These are phyloP conservation scores for Anolis carolinensis DNA, from an alignment of 2,113 vertebrate species.

Conservation along the genomic window DNA sequence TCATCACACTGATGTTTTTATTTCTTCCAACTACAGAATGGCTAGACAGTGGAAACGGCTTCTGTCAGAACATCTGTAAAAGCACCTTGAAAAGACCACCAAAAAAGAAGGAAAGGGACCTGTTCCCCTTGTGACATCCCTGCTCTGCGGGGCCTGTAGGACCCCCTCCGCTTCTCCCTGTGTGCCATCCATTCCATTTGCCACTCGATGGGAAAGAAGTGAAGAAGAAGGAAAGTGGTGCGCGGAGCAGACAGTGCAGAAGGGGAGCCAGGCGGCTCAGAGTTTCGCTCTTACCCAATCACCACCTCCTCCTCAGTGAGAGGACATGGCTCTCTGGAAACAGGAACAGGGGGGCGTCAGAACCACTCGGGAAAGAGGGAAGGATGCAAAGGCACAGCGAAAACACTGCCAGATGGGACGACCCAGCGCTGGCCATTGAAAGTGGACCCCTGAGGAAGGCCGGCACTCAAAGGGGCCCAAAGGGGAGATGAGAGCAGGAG, in stretches of 20 bases:
- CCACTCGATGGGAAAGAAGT: slow-evolving; percentile 65
- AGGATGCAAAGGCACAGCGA: slow-evolving; percentile 66
- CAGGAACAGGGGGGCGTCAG: slow-evolving; percentile 85
- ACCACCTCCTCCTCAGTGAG: slow-evolving; percentile 94
- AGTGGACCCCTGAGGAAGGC: too few relatives aligned
- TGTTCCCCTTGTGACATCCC: too few relatives aligned
- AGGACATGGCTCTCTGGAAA: slow-evolving; percentile 93
- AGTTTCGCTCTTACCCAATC: slow-evolving; percentile 91
- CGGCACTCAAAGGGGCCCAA: too few relatives aligned
- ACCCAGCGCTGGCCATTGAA: too few relatives aligned
- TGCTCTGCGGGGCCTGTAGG: too few relatives aligned
- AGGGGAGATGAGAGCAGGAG: neutral
- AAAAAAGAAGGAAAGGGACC: too few relatives aligned
- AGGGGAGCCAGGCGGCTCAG: slow-evolving; percentile 78
- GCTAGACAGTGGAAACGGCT: too few relatives aligned
- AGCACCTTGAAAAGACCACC: too few relatives aligned
- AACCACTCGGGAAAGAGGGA: slow-evolving; percentile 73
- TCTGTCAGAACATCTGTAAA: too few relatives aligned
- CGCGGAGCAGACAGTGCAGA: slow-evolving; percentile 70
- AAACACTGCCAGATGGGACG: too few relatives aligned
- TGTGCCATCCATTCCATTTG: slow-evolving; percentile 64
- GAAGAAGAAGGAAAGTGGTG: slow-evolving; percentile 63
- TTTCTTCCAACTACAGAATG: too few relatives aligned
- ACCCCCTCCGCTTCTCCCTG: neutral
- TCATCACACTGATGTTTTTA: too few relatives aligned